phyloP scores from a whole-genome alignment of 2,888 invertebrate genomes.

The Labia minor region DNA sequence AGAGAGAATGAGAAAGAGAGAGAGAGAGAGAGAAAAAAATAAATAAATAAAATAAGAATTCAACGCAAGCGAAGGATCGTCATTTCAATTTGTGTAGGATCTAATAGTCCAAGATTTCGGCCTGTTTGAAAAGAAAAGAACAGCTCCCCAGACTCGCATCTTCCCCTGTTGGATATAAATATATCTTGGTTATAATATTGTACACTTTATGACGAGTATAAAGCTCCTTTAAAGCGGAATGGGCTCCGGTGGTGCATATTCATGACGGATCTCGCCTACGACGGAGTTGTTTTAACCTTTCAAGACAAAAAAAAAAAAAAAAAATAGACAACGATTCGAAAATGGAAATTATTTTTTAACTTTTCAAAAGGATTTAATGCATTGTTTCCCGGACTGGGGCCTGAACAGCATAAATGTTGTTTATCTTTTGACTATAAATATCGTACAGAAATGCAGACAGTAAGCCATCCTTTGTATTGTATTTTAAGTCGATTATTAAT shows the following conservation, averaged over 20 bases:
- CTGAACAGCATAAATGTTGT: not conserved
- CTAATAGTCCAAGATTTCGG: not conserved
- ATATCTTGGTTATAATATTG: not conserved
- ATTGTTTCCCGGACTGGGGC: not conserved
- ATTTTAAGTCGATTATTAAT: not conserved
- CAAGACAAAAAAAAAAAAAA: not conserved
- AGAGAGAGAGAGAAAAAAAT: no score
- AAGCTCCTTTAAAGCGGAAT: not conserved
- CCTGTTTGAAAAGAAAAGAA: not conserved
- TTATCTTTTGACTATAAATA: not conserved
- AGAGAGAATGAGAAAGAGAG: no score
- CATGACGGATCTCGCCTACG: not conserved
- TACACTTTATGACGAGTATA: constrained; percentile 13
- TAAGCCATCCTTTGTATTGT: not conserved
- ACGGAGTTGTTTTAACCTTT: not conserved
- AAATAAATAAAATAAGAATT: not conserved
- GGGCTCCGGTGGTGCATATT: not conserved
- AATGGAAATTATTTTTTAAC: constrained; percentile 8
- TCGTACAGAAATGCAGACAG: not conserved
- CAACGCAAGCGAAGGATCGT: not conserved
- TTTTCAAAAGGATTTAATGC: not conserved
- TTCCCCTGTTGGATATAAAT: not conserved
- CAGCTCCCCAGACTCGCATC: not conserved
- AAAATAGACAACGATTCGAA: not conserved
- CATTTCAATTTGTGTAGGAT: not conserved